Percentiles rank a stretch among this genome's conserved stretches.
phyloP scores from a whole-genome alignment of 2,797 vertebrate genomes.

The Chloroceryle inda region DNA sequence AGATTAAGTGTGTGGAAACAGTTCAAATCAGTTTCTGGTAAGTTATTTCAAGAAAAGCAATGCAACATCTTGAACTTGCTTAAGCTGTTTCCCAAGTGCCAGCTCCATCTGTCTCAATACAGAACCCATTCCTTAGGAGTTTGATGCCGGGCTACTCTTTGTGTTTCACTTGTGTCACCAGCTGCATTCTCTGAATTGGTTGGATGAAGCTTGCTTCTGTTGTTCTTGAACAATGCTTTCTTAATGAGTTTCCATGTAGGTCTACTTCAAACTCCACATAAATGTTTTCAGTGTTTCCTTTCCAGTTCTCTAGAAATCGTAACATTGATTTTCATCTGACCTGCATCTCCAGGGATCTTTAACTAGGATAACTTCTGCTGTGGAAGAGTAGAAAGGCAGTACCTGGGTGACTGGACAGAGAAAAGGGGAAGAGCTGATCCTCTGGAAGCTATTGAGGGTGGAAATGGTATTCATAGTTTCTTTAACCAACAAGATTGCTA shows the following conservation, averaged over 20 bases:
- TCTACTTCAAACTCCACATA: not conserved
- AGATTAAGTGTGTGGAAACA: not conserved
- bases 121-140: not conserved
- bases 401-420: not conserved
- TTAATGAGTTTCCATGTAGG: not conserved
- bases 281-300: not conserved
- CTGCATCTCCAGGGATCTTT: not conserved
- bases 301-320: not conserved
- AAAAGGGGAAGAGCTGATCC: not conserved
- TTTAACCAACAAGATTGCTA: not conserved
- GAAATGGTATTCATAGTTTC: not conserved
- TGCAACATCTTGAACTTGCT: not conserved
- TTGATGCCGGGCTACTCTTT: not conserved
- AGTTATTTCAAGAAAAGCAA: not conserved
- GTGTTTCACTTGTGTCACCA: not conserved
- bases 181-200: fast-evolving
- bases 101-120: not conserved
- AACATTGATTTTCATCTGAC: not conserved
- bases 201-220: not conserved
- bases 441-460: not conserved
- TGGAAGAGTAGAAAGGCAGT: not conserved
- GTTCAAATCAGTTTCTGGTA: not conserved
- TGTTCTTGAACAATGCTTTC: not conserved
- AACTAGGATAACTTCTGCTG: not conserved
- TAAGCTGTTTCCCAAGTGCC: not conserved